Evolutionary conservation across 2,888 invertebrate genomes (phyloP).

Genomic region (Apocheima hispidaria): DNA sequence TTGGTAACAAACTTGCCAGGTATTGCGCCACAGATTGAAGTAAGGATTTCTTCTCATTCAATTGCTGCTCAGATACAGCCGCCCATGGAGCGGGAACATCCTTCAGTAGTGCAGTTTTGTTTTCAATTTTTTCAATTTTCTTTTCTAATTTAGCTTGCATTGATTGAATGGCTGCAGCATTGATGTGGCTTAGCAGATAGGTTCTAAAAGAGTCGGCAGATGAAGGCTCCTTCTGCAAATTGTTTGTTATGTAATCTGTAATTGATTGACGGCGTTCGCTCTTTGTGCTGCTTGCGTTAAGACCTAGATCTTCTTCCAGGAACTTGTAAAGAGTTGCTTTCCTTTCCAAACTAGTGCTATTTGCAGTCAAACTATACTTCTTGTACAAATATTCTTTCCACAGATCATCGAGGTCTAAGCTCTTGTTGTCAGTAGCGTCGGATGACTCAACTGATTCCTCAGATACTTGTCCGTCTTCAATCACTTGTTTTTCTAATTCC

Average conservation of each 20-base stretch:
- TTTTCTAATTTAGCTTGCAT: constrained; percentile 63
- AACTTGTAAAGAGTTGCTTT: constrained; percentile 66
- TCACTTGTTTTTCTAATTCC: constrained; percentile 57
- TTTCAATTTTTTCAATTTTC: constrained; percentile 71
- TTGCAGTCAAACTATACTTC: constrained; percentile 66
- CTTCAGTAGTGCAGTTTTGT: constrained; percentile 66
- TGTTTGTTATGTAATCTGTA: constrained; percentile 64
- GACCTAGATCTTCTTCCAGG: constrained; percentile 67
- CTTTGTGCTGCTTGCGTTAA: constrained; percentile 70
- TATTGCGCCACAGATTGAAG: constrained; percentile 66
- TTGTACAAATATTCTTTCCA: constrained; percentile 73
- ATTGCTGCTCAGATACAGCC: constrained; percentile 57
- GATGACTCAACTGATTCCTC: constrained; percentile 56
- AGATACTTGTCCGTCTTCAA: constrained; percentile 45
- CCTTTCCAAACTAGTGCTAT: constrained; percentile 67
- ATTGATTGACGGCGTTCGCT: constrained; percentile 73
- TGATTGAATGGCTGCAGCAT: constrained; percentile 64
- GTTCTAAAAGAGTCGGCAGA: constrained; percentile 61
- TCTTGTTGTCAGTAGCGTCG: constrained; percentile 55
- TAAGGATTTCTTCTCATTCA: constrained; percentile 68
- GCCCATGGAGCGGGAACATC: constrained; percentile 67
- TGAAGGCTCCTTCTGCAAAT: constrained; percentile 57
- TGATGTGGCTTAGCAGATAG: constrained; percentile 65
- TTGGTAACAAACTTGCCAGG: constrained; percentile 68
- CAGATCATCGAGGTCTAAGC: constrained; percentile 72